These are phyloP conservation scores for Ochropleura leucogaster DNA, from an alignment of 2,888 invertebrate species.

Conservation along the genomic window DNA sequence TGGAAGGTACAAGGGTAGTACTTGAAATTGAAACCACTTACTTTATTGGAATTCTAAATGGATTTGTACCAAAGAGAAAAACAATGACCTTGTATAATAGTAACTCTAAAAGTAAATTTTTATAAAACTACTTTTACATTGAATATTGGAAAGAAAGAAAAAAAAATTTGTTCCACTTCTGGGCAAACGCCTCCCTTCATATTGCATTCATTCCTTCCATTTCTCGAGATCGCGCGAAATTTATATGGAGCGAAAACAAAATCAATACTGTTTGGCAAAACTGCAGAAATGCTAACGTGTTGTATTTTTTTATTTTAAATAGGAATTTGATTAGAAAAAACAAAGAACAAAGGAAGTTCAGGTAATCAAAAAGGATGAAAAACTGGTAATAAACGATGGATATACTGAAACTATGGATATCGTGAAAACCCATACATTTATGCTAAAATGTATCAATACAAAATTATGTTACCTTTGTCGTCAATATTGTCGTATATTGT, in stretches of 20 bases:
- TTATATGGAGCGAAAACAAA: background rate
- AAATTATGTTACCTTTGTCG: constrained; percentile 11
- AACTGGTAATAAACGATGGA: background rate
- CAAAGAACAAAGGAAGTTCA: background rate
- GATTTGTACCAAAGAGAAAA: background rate
- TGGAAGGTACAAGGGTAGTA: too few relatives aligned
- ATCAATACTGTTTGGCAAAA: background rate
- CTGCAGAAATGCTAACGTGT: background rate
- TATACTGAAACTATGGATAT: background rate
- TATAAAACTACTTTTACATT: background rate
- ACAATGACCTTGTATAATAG: background rate
- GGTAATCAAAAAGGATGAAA: background rate
- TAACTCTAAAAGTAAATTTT: background rate
- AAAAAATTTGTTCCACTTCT: too few relatives aligned
- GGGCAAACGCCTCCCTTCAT: too few relatives aligned
- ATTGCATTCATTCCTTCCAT: too few relatives aligned
- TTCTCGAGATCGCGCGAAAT: too few relatives aligned
- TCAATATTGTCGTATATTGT: too few relatives aligned
- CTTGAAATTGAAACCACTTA: background rate
- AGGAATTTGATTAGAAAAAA: background rate
- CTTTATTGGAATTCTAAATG: background rate
- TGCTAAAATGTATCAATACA: background rate
- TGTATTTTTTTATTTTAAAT: background rate
- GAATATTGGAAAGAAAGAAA: background rate
- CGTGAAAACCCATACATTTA: background rate